Percentiles rank a stretch among this genome's conserved stretches.
Conservation (phyloP, 2,888 invertebrate genomes). For the Melieria crassipennis region DNA sequence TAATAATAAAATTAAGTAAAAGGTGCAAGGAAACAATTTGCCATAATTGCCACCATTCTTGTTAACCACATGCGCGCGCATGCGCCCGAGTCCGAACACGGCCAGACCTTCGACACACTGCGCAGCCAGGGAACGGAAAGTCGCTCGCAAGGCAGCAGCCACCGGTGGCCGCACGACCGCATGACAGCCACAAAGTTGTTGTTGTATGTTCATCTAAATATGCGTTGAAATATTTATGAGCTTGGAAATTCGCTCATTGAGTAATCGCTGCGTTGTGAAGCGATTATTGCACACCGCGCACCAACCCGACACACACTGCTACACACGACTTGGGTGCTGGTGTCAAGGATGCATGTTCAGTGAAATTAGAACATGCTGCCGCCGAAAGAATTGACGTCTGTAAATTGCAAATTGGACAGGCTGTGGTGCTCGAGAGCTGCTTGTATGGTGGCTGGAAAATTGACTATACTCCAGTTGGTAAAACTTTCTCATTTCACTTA, state of each 20-base stretch:
- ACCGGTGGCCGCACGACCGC: neutral
- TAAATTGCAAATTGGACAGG: no score
- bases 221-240: conserved; percentile 55
- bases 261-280: conserved; percentile 2
- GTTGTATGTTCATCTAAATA: conserved; percentile 45
- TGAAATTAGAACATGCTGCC: no score
- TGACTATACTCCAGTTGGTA: no score
- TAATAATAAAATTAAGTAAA: conserved; percentile 49
- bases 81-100: conserved; percentile 20
- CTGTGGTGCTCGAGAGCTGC: no score
- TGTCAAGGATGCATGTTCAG: no score
- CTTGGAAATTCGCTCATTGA: conserved; percentile 30
- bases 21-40: conserved; percentile 64
- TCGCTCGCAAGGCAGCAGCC: neutral
- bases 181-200: no score
- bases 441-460: no score
- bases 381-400: no score
- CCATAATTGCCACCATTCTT: conserved; percentile 62
- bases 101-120: conserved; percentile 28
- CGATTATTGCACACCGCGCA: no score
- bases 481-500: no score
- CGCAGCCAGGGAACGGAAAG: neutral
- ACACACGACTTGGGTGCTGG: no score
- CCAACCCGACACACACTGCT: no score
- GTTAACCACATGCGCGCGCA: conserved; percentile 49